Base-by-base conservation (phyloP, 2,797 vertebrate species). In the Protosalanx chinensis region DNA sequence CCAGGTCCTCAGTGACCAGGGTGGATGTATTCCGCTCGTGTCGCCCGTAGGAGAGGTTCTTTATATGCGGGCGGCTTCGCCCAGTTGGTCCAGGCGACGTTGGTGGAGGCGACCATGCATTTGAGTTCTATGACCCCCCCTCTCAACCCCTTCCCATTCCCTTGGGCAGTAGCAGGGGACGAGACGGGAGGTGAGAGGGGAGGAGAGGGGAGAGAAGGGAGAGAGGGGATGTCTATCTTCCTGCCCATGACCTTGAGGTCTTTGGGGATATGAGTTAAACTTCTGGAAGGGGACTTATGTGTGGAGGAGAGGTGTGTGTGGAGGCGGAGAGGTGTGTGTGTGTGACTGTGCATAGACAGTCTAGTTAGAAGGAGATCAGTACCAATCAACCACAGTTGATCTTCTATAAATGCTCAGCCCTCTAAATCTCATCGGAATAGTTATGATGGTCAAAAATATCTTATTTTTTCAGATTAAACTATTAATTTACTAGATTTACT, bases 191-290 rank as follows among this genome's bases (percentile, higher is more conserved):
- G 46, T 5, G 41, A 49, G 46, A 49, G 1, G 49, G 35, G 35
- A 37, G 35, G 3, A 5, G 2, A 1, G 15, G 49, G 49, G 16
- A 53, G 49, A 18, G 49, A 37, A 8, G 49, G 49, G 15, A 18
- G 49, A 18, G 49, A 18, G 49, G 6, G 13, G 3, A 53, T 15
- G 49, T 18, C 4, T 15, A 53, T 18, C 64, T 65, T 65, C 67
- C 76, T 56, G 68, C 77, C 75, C 73, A 69, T n/a, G 69, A 88
- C 87, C 81, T 85, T 82, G 71, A 73, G 65, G 56, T 84, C 86
- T 83, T 84, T 70, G 23, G 86, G 86, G 66, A 82, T 76, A 76
- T 18, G 13, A 84, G 78, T 83, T 85, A 81, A 79, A 87, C 82
- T 82, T 74, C 32, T 72, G 75, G 77, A 81, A 85, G 6, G 15